These are phyloP conservation scores for Metaphire vulgaris DNA, from an alignment of 1,140 invertebrate species.

Conservation along the genomic window DNA sequence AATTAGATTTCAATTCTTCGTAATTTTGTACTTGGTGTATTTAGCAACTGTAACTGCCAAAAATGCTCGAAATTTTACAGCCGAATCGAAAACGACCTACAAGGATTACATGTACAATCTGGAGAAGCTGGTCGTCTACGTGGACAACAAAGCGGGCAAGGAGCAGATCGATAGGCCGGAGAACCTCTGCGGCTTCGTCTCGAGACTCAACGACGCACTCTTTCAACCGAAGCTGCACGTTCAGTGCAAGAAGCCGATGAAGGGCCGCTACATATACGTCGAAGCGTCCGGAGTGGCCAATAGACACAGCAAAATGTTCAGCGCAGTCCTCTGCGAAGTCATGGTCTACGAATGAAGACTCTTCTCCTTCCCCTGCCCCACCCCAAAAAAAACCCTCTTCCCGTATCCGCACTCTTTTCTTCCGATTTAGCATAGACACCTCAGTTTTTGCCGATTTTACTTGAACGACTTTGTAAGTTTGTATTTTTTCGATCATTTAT, in stretches of 20 bases:
- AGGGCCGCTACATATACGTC: slow-evolving; percentile 53
- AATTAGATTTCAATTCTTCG: too few relatives aligned
- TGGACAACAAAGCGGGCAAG: slow-evolving; percentile 50
- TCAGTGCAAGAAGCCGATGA: slow-evolving; percentile 44
- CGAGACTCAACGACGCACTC: slow-evolving; percentile 51
- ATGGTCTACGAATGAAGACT: slow-evolving; percentile 49
- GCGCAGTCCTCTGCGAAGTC: slow-evolving; percentile 58
- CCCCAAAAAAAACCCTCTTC: too few relatives aligned
- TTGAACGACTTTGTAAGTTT: too few relatives aligned
- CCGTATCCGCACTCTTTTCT: too few relatives aligned
- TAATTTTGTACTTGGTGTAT: too few relatives aligned
- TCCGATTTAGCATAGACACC: too few relatives aligned
- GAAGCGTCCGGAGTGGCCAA: slow-evolving; percentile 52
- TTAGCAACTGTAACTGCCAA: too few relatives aligned
- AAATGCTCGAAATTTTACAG: too few relatives aligned
- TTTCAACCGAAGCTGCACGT: slow-evolving; percentile 49
- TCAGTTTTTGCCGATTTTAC: too few relatives aligned
- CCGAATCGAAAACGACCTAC: slow-evolving; percentile 51
- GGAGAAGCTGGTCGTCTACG: slow-evolving; percentile 56
- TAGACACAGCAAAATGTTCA: slow-evolving; percentile 55
- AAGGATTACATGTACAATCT: slow-evolving; percentile 56
- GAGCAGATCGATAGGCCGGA: slow-evolving; percentile 33
- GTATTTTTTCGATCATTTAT: too few relatives aligned
- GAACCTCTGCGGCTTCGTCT: slow-evolving; percentile 47
- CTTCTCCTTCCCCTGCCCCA: too few relatives aligned